Conservation (phyloP, 2,888 invertebrate genomes). For the Limnephilus marmoratus region DNA sequence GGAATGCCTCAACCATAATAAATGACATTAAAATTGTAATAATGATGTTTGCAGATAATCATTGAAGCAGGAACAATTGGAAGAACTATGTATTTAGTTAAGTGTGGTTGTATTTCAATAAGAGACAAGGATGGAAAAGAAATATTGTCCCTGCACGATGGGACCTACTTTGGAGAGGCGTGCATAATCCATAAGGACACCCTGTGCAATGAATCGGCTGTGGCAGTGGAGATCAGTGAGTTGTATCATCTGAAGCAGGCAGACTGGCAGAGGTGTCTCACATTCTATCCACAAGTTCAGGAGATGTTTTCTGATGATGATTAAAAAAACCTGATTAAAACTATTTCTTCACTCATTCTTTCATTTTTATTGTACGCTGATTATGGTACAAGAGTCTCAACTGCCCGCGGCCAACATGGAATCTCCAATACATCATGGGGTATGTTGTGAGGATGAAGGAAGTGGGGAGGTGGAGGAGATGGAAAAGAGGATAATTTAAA, state of each 20-base stretch:
- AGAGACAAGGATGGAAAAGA: background rate
- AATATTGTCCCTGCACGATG: constrained; percentile 77
- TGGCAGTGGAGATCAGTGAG: constrained; percentile 80
- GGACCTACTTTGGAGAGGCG: constrained; percentile 80
- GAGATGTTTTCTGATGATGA: background rate
- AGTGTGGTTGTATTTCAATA: constrained; percentile 24
- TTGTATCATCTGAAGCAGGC: constrained; percentile 72
- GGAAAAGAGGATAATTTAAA: background rate
- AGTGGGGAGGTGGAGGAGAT: background rate
- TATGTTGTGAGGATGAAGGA: background rate
- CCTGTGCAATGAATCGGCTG: constrained; percentile 75
- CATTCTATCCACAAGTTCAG: constrained; percentile 25
- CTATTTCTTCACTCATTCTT: background rate
- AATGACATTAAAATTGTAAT: background rate
- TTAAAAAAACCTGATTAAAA: background rate
- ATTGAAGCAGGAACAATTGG: constrained; percentile 27
- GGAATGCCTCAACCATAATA: background rate
- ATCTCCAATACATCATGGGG: background rate
- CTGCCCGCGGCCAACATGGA: background rate
- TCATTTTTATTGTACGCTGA: background rate
- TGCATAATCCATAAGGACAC: constrained; percentile 75
- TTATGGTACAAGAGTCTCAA: background rate
- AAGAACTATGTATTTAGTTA: constrained; percentile 8
- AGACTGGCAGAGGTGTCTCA: constrained; percentile 19
- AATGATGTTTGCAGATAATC: constrained; percentile 24